Evolutionary conservation across 2,888 invertebrate genomes (phyloP).

Genomic region (Conus canariensis): DNA sequence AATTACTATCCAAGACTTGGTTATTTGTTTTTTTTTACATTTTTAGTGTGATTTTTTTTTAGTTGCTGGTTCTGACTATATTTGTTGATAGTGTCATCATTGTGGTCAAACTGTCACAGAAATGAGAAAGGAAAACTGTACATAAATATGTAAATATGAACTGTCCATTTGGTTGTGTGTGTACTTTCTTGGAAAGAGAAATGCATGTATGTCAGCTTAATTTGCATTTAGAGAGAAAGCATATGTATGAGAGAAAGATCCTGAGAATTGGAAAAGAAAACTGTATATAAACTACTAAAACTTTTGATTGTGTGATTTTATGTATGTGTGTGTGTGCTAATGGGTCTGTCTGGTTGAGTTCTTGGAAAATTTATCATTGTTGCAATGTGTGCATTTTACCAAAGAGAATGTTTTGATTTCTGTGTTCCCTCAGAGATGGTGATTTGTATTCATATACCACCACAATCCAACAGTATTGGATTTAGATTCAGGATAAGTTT

Average conservation of each 20-base stretch:
- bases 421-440: no score
- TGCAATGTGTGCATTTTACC: no score
- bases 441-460: no score
- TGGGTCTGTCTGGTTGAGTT: not conserved
- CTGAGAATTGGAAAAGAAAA: not conserved
- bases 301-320: not conserved
- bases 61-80: no score
- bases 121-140: not conserved
- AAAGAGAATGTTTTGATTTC: no score
- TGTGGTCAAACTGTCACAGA: not conserved
- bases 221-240: not conserved
- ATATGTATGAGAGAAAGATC: not conserved
- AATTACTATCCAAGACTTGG: no score
- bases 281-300: not conserved
- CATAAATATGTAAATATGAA: not conserved
- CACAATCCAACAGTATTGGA: no score
- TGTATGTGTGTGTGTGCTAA: not conserved
- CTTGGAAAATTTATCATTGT: no score
- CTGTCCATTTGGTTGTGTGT: not conserved
- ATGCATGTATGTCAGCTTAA: not conserved
- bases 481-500: no score
- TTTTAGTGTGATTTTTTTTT: no score
- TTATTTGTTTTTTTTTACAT: no score
- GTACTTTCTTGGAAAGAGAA: not conserved
- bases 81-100: not conserved